Conservation (phyloP, 2,888 invertebrate species). For the Plagiodera versicolora region DNA sequence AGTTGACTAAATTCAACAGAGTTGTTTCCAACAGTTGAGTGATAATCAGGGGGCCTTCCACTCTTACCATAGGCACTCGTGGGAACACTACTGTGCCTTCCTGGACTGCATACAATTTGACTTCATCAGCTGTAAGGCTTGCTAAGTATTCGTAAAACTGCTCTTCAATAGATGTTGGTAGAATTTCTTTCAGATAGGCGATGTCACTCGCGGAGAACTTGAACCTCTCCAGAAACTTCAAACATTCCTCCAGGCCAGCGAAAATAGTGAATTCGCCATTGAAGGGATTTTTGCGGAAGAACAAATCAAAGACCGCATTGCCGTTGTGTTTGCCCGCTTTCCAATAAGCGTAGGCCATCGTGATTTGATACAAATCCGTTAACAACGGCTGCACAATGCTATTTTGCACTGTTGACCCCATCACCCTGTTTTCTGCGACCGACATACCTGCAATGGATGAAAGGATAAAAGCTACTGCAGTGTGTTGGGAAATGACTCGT, state of each 20-base stretch:
- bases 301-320: slow-evolving; percentile 93
- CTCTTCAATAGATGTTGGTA: slow-evolving; percentile 83
- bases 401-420: slow-evolving; percentile 60
- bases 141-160: slow-evolving; percentile 87
- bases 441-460: slow-evolving; percentile 5
- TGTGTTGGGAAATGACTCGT: not conserved
- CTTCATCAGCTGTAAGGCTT: slow-evolving; percentile 78
- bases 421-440: slow-evolving; percentile 6
- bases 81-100: slow-evolving; percentile 98
- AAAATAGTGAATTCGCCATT: slow-evolving; percentile 98
- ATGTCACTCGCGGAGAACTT: slow-evolving; percentile 93
- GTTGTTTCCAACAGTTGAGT: slow-evolving; percentile 96
- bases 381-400: slow-evolving; percentile 87
- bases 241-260: slow-evolving; percentile 94
- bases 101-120: slow-evolving; percentile 86
- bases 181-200: slow-evolving; percentile 80
- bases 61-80: slow-evolving; percentile 86
- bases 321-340: slow-evolving; percentile 90
- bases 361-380: slow-evolving; percentile 96
- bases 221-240: slow-evolving; percentile 90
- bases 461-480: not conserved
- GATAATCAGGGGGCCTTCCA: slow-evolving; percentile 94
- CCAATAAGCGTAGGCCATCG: slow-evolving; percentile 99
- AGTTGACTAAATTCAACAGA: slow-evolving; percentile 92
- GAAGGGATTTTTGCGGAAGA: slow-evolving; percentile 95